Evolutionary conservation across 2,113 vertebrate species (phyloP).

Genomic region (Salvelinus sp.): DNA sequence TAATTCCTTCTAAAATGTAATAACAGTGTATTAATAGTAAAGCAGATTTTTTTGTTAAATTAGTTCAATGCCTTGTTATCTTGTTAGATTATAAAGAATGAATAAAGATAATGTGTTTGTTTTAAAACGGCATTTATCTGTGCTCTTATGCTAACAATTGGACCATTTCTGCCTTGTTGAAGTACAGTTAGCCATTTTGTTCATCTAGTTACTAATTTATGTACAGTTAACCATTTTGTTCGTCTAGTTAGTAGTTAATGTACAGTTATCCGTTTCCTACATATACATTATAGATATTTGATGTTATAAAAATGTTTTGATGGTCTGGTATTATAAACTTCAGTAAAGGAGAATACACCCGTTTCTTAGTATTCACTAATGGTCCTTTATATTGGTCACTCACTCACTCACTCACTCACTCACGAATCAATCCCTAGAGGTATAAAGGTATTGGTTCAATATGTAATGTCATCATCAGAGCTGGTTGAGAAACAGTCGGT

Average conservation of each 20-base stretch:
- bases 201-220: neutral
- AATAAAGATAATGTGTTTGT: neutral
- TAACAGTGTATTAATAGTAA: neutral
- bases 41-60: neutral
- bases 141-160: neutral
- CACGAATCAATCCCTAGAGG: no score
- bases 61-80: neutral
- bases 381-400: neutral
- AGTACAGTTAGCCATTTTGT: neutral
- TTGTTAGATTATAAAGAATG: neutral
- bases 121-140: neutral
- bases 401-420: no score
- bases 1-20: no score
- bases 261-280: neutral
- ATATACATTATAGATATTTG: no score
- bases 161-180: constrained; percentile 1
- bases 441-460: no score
- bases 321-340: no score
- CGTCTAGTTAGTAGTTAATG: neutral
- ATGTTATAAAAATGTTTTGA: no score
- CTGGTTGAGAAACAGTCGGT: no score
- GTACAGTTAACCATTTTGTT: neutral
- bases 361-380: neutral
- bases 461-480: no score
- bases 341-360: no score